Evolutionary conservation across 1,140 invertebrate genomes (phyloP), one percentile per base, ranked within the genome.

Genomic region (Mizuhopecten yessoensis): DNA sequence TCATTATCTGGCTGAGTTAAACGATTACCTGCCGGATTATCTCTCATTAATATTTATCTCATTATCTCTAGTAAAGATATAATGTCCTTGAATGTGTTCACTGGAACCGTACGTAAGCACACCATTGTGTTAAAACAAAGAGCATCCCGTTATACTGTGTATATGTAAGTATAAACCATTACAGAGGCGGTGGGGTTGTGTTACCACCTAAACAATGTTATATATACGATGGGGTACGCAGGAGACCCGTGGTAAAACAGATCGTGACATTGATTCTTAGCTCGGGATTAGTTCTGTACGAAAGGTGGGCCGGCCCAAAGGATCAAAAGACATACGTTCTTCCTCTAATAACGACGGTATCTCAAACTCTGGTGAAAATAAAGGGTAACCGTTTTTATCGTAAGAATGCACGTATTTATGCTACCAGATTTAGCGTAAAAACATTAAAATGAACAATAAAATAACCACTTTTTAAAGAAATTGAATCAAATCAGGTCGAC

Each of bases 121-220:
- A 29, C 57, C 57, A 75, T 75, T 75, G 57, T 75, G 45, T 75
- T 75, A n/a, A 75, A 13, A 75, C 57, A 75, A 75, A 29, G n/a
- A 29, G n/a, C 15, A n/a, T 23, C 5, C n/a, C 57, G 57, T 75
- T 75, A 75, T 7, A 17, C 17, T 29, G 57, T 3, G 23, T 75
- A 17, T n/a, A 75, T 75, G 57, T 29, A 75, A 3, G 57, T 75
- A 75, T 75, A 17, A n/a, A 13, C 5, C 36, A 39, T 13, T 39
- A 29, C 23, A 75, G 15, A 75, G 29, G 29, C 57, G 0, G n/a
- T 29, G 57, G 3, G 57, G 23, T n/a, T 75, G 0, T 75, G 57
- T 75, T 75, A 75, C 57, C 17, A 75, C 23, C 57, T 75, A 75
- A 5, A 23, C 3, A n/a, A 75, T 29, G 57, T n/a, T n/a, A n/a